Conservation (phyloP, 2,797 vertebrate species). For the Crypturellus tataupa region DNA sequence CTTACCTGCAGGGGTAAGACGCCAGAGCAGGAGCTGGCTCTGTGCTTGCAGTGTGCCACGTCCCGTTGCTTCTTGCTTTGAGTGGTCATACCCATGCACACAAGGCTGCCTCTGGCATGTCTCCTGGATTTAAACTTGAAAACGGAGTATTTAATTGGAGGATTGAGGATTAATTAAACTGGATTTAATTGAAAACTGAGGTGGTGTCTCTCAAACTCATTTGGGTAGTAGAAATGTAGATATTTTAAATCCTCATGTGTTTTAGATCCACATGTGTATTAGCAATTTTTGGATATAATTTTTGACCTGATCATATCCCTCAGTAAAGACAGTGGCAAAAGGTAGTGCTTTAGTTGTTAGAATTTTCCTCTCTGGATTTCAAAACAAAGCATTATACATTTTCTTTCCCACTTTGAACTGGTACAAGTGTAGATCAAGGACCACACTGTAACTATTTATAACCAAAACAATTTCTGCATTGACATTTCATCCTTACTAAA, state of each 20-base stretch:
- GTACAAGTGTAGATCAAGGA: neutral
- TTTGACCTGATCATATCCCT: neutral
- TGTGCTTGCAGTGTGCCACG: neutral
- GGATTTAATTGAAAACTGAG: neutral
- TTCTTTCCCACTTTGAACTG: neutral
- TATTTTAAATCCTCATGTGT: neutral
- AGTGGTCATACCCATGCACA: neutral
- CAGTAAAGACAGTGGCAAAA: neutral
- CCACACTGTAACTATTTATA: neutral
- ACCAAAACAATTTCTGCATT: neutral
- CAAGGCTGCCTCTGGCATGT: neutral
- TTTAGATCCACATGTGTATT: neutral
- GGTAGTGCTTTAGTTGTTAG: neutral
- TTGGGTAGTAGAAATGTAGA: accelerated
- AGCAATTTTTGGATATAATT: constrained; percentile 5
- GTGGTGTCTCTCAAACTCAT: neutral
- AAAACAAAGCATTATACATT: neutral
- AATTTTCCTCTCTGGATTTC: constrained; percentile 4
- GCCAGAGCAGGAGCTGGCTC: neutral
- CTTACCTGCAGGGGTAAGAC: neutral
- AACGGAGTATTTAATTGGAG: neutral
- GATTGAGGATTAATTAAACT: too few relatives aligned
- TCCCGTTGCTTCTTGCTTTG: neutral
- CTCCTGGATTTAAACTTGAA: neutral
- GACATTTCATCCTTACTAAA: neutral